Percentiles rank a stretch among this genome's conserved stretches.
Conservation (phyloP, 2,113 vertebrate genomes). For the Brachyistius frenatus region DNA sequence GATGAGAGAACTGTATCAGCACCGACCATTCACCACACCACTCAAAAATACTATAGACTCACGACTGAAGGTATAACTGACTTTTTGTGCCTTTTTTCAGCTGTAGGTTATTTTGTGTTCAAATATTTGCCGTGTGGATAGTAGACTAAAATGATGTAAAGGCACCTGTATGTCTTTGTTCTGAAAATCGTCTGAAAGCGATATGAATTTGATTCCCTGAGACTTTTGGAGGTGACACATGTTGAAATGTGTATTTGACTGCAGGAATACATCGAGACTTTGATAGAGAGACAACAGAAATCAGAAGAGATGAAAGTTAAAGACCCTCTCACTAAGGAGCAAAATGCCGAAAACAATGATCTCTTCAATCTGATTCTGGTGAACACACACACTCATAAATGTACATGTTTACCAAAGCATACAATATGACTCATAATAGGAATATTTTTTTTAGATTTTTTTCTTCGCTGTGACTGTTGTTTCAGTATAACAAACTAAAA, state of each 20-base stretch:
- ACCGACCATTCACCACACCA: constrained; percentile 76
- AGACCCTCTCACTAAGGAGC: constrained; percentile 86
- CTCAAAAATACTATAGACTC: constrained; percentile 83
- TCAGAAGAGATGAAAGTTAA: constrained; percentile 85
- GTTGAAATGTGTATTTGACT: constrained; percentile 3
- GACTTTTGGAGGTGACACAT: background rate
- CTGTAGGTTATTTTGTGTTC: background rate
- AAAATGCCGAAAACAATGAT: constrained; percentile 80
- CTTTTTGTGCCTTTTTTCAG: background rate
- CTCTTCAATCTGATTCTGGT: constrained; percentile 87
- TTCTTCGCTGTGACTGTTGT: background rate
- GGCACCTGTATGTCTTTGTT: background rate
- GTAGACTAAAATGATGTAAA: background rate
- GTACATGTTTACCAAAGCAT: background rate
- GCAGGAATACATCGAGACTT: constrained; percentile 88
- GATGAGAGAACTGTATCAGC: constrained; percentile 87
- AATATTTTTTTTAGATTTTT: background rate
- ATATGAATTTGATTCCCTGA: too few relatives aligned
- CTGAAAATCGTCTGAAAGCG: background rate
- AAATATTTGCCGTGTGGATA: too few relatives aligned
- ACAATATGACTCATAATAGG: background rate
- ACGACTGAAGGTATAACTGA: constrained; percentile 86
- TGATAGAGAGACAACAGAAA: constrained; percentile 85
- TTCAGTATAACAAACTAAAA: background rate
- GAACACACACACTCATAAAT: constrained; percentile 43